A percentile compares a stretch with the other conserved stretches of the same genome.
Evolutionary conservation across 1,140 invertebrate genomes (phyloP).

Genomic region (Pollicipes pollicipes): DNA sequence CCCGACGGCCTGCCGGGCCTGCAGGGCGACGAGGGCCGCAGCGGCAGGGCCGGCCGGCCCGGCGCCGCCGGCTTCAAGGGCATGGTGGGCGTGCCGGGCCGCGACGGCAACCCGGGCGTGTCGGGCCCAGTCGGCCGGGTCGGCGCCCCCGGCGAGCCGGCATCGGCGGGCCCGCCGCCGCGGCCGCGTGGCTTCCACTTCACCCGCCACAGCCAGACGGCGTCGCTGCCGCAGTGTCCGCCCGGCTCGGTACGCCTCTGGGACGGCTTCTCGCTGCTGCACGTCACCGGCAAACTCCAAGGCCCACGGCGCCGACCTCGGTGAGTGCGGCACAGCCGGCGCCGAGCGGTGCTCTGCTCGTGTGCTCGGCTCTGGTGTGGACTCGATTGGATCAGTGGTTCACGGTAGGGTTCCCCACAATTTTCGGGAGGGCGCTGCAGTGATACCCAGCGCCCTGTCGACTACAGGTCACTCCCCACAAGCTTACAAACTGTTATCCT

Average conservation of each 20-base stretch:
- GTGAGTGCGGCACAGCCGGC: slow-evolving; percentile 29
- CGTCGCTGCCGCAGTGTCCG: slow-evolving; percentile 69
- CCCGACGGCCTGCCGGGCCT: not conserved
- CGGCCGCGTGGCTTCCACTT: slow-evolving; percentile 40
- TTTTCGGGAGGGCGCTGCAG: no score
- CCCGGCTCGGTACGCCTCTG: slow-evolving; percentile 62
- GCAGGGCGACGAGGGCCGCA: slow-evolving; percentile 3
- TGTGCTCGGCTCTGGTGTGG: not conserved
- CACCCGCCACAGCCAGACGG: slow-evolving; percentile 76
- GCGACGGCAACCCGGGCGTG: slow-evolving; percentile 8
- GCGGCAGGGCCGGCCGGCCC: slow-evolving; percentile 10
- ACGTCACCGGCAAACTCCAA: slow-evolving; percentile 81
- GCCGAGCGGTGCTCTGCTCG: not conserved
- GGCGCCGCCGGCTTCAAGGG: slow-evolving; percentile 9
- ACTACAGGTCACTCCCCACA: not conserved
- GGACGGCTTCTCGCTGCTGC: slow-evolving; percentile 88
- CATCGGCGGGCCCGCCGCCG: slow-evolving; percentile 43
- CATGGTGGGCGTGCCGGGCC: slow-evolving; percentile 6
- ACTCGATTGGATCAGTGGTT: not conserved
- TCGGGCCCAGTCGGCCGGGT: slow-evolving; percentile 3
- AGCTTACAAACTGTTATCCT: not conserved
- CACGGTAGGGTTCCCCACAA: not conserved
- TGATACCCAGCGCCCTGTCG: not conserved
- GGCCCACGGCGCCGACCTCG: slow-evolving; percentile 84
- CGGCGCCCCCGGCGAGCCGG: slow-evolving; percentile 15